Evolutionary conservation across 2,888 invertebrate genomes (phyloP).

Genomic region (Agrilus mali): DNA sequence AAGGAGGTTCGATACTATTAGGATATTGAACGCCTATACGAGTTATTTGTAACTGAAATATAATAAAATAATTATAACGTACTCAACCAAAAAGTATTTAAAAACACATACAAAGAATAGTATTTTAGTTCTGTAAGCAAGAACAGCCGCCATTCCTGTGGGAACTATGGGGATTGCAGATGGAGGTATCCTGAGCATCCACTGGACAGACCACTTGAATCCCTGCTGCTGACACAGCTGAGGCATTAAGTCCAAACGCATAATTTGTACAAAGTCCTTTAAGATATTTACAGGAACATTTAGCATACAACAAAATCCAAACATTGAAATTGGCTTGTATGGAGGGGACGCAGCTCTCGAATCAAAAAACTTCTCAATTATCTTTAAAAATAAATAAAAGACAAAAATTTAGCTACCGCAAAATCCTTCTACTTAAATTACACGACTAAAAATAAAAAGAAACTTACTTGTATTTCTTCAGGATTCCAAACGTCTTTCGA

Average conservation of each 20-base stretch:
- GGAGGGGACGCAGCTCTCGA: constrained; percentile 79
- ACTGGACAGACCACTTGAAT: constrained; percentile 80
- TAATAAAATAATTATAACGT: constrained; percentile 2
- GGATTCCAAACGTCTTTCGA: constrained; percentile 75
- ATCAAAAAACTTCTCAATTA: constrained; percentile 89
- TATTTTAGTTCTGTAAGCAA: constrained; percentile 76
- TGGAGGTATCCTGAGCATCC: constrained; percentile 87
- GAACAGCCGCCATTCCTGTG: constrained; percentile 78
- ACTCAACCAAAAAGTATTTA: neutral
- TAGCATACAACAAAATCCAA: constrained; percentile 74
- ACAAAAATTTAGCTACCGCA: too few relatives aligned
- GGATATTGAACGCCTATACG: constrained; percentile 48
- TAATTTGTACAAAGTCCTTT: constrained; percentile 84
- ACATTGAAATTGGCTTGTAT: constrained; percentile 78
- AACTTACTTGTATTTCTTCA: constrained; percentile 67
- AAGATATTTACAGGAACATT: constrained; percentile 77
- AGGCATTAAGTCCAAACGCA: constrained; percentile 53
- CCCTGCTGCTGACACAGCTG: constrained; percentile 46
- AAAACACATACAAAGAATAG: constrained; percentile 71
- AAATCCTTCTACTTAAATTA: neutral
- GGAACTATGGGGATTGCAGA: constrained; percentile 77
- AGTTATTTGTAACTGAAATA: constrained; percentile 58
- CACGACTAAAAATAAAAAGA: neutral
- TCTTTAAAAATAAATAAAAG: constrained; percentile 34
- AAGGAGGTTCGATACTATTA: constrained; percentile 50